Percentiles rank a stretch among this genome's conserved stretches.
These are phyloP conservation scores for Galerucella pusilla DNA, from an alignment of 2,888 invertebrate genomes.

Conservation along the genomic window DNA sequence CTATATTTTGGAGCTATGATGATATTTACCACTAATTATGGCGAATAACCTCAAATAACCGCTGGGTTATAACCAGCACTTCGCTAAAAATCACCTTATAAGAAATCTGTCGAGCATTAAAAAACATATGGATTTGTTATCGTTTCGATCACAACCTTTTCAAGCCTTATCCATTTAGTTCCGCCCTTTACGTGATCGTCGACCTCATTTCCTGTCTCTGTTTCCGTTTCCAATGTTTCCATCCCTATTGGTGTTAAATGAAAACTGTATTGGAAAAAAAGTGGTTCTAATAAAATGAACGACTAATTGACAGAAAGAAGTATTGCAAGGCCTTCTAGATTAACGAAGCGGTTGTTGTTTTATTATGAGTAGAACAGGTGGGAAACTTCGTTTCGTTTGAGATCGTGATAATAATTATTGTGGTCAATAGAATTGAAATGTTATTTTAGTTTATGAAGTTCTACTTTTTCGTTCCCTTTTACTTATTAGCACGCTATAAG, in stretches of 20 bases:
- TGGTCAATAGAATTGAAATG: no score
- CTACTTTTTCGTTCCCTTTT: no score
- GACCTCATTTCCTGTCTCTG: slow-evolving; percentile 28
- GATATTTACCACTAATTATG: no score
- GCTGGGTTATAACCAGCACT: no score
- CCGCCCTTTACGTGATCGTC: slow-evolving; percentile 19
- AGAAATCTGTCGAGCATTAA: not conserved
- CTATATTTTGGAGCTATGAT: no score
- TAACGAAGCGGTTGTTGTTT: not conserved
- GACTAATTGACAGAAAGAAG: not conserved
- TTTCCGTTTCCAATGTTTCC: slow-evolving; percentile 25
- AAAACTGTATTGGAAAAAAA: not conserved
- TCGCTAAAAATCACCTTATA: not conserved
- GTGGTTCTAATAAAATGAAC: not conserved
- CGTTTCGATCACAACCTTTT: slow-evolving; percentile 23
- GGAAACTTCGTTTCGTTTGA: not conserved
- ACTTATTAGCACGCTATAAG: no score
- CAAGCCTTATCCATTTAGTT: slow-evolving; percentile 20
- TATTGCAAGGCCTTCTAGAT: not conserved
- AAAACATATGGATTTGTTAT: slow-evolving; percentile 8
- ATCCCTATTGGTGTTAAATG: not conserved
- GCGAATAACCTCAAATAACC: no score
- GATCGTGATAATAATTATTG: not conserved
- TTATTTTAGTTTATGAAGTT: no score
- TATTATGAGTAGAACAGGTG: not conserved